Percentiles rank a stretch among this genome's conserved stretches.
Conservation (phyloP, 2,113 vertebrate species). For the Capricornis sumatraensis region DNA sequence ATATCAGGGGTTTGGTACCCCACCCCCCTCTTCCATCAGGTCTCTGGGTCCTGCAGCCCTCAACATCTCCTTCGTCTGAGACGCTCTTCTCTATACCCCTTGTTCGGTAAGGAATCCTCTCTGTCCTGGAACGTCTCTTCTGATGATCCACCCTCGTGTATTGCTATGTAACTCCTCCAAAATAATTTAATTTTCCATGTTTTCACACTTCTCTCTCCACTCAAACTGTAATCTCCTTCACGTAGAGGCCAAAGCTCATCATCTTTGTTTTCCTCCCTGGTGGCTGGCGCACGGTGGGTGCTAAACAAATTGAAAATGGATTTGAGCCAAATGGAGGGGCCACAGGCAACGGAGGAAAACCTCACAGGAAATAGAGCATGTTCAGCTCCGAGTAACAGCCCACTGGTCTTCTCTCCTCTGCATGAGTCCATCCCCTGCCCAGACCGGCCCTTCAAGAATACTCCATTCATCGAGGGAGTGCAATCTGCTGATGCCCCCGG, state of each 20-base stretch:
- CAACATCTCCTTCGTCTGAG: background rate
- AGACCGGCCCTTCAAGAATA: background rate
- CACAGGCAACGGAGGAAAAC: slow-evolving; percentile 38
- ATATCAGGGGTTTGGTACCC: too few relatives aligned
- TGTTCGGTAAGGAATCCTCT: background rate
- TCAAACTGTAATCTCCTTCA: background rate
- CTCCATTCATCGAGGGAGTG: background rate
- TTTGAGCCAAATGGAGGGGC: slow-evolving; percentile 40
- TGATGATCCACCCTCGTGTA: background rate
- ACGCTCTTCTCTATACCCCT: background rate
- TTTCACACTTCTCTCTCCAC: background rate
- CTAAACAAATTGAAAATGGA: slow-evolving; percentile 34
- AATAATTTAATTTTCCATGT: background rate
- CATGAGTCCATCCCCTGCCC: background rate
- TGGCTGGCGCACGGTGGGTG: slow-evolving; percentile 2
- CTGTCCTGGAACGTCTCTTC: background rate
- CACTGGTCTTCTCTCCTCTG: background rate
- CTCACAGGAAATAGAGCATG: slow-evolving; percentile 21
- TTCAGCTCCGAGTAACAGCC: background rate
- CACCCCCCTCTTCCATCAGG: background rate
- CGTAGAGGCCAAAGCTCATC: background rate
- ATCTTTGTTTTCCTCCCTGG: background rate
- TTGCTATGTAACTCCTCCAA: background rate
- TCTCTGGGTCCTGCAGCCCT: background rate
- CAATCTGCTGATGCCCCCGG: background rate